These are phyloP conservation scores for Mystacornis crossleyi DNA, from an alignment of 2,113 vertebrate genomes.

Conservation along the genomic window DNA sequence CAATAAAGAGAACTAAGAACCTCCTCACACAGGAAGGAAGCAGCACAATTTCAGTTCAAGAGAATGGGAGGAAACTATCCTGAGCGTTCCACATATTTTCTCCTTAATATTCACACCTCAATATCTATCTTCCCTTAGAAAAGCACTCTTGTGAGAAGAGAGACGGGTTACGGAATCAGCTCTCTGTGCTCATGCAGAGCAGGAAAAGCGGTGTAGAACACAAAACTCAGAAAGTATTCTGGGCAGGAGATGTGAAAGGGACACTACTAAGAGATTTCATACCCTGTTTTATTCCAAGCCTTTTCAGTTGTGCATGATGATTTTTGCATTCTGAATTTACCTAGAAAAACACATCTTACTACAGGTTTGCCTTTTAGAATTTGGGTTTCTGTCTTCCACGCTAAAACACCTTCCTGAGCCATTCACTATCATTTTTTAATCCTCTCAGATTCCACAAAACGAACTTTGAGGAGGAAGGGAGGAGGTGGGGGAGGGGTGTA, in stretches of 20 bases:
- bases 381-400: neutral
- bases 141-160: neutral
- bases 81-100: neutral
- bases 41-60: neutral
- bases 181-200: rapidly evolving
- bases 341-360: neutral
- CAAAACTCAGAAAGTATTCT: neutral
- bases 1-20: neutral
- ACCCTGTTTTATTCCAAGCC: neutral
- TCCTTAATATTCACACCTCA: neutral
- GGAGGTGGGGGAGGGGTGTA: rapidly evolving
- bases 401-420: neutral
- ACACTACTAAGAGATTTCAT: neutral
- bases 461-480: rapidly evolving
- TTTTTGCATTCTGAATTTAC: neutral
- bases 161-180: neutral
- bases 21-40: neutral
- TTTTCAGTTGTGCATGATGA: neutral
- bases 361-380: neutral
- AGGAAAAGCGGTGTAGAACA: neutral
- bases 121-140: neutral
- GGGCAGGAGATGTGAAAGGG: neutral
- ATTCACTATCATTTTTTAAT: neutral
- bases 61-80: neutral
- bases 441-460: neutral